These are phyloP conservation scores for Nomada ruficornis DNA, from an alignment of 2,888 invertebrate species.

Conservation along the genomic window DNA sequence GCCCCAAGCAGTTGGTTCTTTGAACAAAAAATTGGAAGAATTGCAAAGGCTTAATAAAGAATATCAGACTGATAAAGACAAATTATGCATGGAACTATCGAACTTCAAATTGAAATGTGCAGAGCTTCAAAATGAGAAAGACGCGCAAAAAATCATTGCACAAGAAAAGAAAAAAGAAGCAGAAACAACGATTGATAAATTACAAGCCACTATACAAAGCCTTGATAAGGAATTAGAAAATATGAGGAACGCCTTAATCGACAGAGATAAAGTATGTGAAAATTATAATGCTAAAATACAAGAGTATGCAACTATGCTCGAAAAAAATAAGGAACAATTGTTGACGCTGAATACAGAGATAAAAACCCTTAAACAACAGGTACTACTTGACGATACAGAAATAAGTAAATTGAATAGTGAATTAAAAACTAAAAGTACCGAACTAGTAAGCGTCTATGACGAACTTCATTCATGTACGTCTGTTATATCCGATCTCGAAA, in stretches of 20 bases:
- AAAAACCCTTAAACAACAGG: constrained; percentile 66
- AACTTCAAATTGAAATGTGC: constrained; percentile 48
- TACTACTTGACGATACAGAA: constrained; percentile 53
- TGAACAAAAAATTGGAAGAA: constrained; percentile 75
- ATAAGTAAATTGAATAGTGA: constrained; percentile 64
- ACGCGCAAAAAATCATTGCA: constrained; percentile 56
- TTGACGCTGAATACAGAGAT: constrained; percentile 69
- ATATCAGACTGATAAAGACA: constrained; percentile 49
- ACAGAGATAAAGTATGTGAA: constrained; percentile 70
- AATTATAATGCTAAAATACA: constrained; percentile 70
- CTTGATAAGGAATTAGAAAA: constrained; percentile 70
- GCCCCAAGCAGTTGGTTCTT: constrained; percentile 40
- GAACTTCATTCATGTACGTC: constrained; percentile 72
- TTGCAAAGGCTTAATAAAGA: constrained; percentile 63
- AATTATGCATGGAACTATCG: constrained; percentile 57
- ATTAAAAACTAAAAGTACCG: constrained; percentile 70
- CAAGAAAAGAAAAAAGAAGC: constrained; percentile 59
- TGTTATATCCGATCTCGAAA: constrained; percentile 67
- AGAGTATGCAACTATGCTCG: constrained; percentile 65
- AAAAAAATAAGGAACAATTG: constrained; percentile 70
- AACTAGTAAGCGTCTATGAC: constrained; percentile 67
- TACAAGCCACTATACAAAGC: constrained; percentile 65
- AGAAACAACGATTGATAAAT: constrained; percentile 58
- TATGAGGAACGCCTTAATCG: constrained; percentile 65
- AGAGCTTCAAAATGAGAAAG: constrained; percentile 60